These are phyloP conservation scores for Tragelaphus strepsiceros DNA, from an alignment of 2,113 vertebrate genomes.

Conservation along the genomic window DNA sequence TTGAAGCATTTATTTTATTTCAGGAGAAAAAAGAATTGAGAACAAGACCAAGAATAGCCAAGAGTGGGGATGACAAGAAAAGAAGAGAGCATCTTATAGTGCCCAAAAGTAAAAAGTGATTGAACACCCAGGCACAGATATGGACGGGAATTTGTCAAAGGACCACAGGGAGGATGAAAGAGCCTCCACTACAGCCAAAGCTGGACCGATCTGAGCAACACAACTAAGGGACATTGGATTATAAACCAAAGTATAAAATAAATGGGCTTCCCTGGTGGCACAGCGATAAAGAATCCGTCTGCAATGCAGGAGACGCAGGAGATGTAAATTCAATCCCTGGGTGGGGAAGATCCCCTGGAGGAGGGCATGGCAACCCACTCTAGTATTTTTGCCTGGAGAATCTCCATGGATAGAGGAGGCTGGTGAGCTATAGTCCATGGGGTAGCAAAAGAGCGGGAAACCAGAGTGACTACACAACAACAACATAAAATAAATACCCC, in stretches of 20 bases:
- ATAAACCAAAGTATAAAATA: background rate
- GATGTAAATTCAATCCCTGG: background rate
- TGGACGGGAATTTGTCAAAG: background rate
- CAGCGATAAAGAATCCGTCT: background rate
- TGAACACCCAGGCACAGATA: fast-evolving
- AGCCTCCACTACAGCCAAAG: fast-evolving
- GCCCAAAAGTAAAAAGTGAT: background rate
- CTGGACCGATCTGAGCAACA: background rate
- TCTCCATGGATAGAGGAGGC: background rate
- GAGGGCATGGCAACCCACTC: background rate
- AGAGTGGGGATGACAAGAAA: background rate
- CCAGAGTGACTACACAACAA: background rate
- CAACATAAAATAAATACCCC: background rate
- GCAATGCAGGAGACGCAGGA: background rate
- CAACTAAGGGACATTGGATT: background rate
- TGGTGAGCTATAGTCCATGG: background rate
- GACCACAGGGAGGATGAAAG: background rate
- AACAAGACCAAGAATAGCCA: background rate
- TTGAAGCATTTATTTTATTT: background rate
- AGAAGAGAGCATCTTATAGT: background rate
- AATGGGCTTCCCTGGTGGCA: background rate
- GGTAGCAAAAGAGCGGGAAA: background rate
- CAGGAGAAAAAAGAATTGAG: background rate
- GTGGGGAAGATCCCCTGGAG: background rate
- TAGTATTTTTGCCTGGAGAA: background rate